Percentiles rank a stretch among this genome's conserved stretches.
Evolutionary conservation across 2,888 invertebrate species (phyloP).

Genomic region (Agrilus mali): DNA sequence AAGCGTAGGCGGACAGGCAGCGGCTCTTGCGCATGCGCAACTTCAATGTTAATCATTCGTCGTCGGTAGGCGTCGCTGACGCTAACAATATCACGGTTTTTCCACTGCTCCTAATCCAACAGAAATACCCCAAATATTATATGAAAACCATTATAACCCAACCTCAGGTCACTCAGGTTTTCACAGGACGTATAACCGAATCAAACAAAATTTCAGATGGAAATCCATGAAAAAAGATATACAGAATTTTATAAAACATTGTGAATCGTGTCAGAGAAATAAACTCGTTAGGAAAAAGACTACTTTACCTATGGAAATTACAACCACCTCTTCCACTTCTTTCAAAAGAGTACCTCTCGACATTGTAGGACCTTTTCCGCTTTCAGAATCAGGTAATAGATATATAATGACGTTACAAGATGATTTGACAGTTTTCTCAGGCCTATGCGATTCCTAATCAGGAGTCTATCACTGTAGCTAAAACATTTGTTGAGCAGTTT

Average conservation of each 20-base stretch:
- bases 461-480: slow-evolving; percentile 13
- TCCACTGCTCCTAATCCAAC: slow-evolving; percentile 5
- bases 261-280: slow-evolving; percentile 22
- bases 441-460: slow-evolving; percentile 20
- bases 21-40: too few relatives aligned
- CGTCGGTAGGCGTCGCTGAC: too few relatives aligned
- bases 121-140: slow-evolving; percentile 14
- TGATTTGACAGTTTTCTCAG: slow-evolving; percentile 20
- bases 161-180: slow-evolving; percentile 16
- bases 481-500: slow-evolving; percentile 9
- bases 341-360: slow-evolving; percentile 21
- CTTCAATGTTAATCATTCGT: too few relatives aligned
- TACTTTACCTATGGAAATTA: slow-evolving; percentile 21
- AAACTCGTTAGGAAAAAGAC: slow-evolving; percentile 16
- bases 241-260: slow-evolving; percentile 19
- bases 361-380: slow-evolving; percentile 21
- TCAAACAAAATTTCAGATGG: slow-evolving; percentile 21
- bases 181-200: slow-evolving; percentile 16
- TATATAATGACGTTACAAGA: slow-evolving; percentile 21
- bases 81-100: slow-evolving; percentile 8
- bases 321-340: slow-evolving; percentile 18
- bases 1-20: too few relatives aligned
- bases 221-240: slow-evolving; percentile 22
- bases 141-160: slow-evolving; percentile 14
- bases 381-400: slow-evolving; percentile 16